phyloP scores from a whole-genome alignment of 1,140 invertebrate species.

The Galleria mellonella region DNA sequence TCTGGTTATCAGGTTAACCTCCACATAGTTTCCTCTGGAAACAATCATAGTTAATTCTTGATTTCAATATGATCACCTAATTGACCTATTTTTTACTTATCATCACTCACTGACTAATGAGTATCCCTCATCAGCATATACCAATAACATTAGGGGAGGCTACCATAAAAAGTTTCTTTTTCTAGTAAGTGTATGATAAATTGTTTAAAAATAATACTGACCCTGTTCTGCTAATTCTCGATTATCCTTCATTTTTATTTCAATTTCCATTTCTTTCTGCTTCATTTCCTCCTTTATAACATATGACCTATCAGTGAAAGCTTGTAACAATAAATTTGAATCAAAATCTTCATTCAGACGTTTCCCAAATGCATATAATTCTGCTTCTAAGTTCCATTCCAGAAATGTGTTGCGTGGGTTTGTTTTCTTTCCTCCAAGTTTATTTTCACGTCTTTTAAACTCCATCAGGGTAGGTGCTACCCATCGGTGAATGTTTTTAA shows the following conservation, averaged over 20 bases:
- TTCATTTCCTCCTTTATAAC: constrained; percentile 81
- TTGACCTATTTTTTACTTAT: too few relatives aligned
- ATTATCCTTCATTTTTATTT: constrained; percentile 81
- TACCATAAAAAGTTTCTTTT: neutral
- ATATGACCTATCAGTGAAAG: constrained; percentile 88
- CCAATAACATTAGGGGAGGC: too few relatives aligned
- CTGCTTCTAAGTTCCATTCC: constrained; percentile 92
- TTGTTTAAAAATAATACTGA: constrained; percentile 25
- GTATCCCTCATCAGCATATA: too few relatives aligned
- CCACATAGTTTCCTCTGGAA: too few relatives aligned
- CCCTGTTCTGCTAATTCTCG: constrained; percentile 80
- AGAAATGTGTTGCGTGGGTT: constrained; percentile 77
- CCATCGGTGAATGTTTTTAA: constrained; percentile 53
- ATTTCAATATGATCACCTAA: too few relatives aligned
- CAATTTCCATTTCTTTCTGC: constrained; percentile 82
- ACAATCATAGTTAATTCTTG: too few relatives aligned
- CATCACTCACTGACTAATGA: too few relatives aligned
- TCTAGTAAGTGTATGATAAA: neutral
- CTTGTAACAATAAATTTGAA: constrained; percentile 79
- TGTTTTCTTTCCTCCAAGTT: constrained; percentile 46
- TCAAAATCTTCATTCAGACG: constrained; percentile 91
- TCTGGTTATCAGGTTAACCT: too few relatives aligned
- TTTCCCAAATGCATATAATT: constrained; percentile 91
- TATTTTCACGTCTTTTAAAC: constrained; percentile 46
- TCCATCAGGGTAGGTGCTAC: constrained; percentile 56